Evolutionary conservation across 1,140 invertebrate species (phyloP).

Genomic region (Lepidurus arcticus): DNA sequence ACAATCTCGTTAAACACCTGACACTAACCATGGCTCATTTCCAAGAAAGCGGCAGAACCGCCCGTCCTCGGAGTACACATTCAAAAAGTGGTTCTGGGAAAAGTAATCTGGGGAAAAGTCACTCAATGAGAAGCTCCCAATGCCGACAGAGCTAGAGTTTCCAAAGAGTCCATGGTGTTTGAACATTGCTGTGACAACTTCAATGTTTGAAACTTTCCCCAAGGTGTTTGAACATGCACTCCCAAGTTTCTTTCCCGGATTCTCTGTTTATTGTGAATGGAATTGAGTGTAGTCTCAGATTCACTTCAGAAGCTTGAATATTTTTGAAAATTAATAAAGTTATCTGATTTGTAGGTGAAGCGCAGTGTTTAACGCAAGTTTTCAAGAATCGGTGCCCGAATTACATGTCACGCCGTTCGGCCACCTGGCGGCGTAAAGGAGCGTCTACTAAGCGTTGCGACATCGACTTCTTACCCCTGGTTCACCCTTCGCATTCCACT

Average conservation of each 20-base stretch:
- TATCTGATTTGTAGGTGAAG: conserved; percentile 37
- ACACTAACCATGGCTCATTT: background rate
- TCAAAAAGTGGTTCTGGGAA: background rate
- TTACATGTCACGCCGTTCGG: conserved; percentile 38
- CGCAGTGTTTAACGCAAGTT: conserved; percentile 44
- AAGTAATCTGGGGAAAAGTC: background rate
- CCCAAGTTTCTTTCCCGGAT: too few species aligned
- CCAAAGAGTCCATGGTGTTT: too few species aligned
- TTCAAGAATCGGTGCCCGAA: conserved; percentile 46
- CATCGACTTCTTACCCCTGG: conserved; percentile 48
- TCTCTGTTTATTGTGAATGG: too few species aligned
- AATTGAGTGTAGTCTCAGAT: background rate
- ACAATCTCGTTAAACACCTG: conserved; percentile 19
- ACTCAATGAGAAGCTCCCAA: background rate
- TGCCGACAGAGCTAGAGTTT: too few species aligned
- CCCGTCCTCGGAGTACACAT: background rate
- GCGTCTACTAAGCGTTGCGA: conserved; percentile 43
- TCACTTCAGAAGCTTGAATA: background rate
- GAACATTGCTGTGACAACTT: too few species aligned
- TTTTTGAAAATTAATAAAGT: background rate
- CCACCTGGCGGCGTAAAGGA: conserved; percentile 38
- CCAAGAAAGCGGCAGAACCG: background rate
- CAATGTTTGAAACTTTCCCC: too few species aligned
- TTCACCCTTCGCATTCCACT: conserved; percentile 39
- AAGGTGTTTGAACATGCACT: too few species aligned